Conservation (phyloP, 1,140 invertebrate genomes). For the Drosophila mayri region DNA sequence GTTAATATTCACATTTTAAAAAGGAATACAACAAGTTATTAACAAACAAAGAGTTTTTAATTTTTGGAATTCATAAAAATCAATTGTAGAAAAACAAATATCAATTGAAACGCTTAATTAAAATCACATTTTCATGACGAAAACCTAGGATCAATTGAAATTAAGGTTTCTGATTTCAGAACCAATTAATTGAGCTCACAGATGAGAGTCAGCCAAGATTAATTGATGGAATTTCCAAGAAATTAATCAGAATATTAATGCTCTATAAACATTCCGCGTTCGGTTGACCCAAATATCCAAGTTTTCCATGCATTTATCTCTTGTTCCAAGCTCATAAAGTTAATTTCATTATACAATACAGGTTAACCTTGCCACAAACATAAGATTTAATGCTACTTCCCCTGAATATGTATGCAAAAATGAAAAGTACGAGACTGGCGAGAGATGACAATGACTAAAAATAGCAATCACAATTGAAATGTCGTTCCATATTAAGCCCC, state of each 20-base stretch:
- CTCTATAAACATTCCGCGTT: neutral
- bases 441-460: conserved; percentile 79
- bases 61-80: no score
- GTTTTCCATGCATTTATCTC: neutral
- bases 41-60: neutral
- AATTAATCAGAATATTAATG: neutral
- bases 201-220: conserved; percentile 1
- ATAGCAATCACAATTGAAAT: conserved; percentile 80
- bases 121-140: conserved; percentile 2
- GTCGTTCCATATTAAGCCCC: conserved; percentile 73
- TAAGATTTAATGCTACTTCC: conserved; percentile 8
- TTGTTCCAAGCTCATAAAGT: neutral
- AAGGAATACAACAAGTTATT: neutral
- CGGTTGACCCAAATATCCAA: conserved; percentile 10
- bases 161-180: conserved; percentile 3
- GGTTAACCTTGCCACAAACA: conserved; percentile 62
- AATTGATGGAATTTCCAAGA: neutral
- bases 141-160: conserved; percentile 6
- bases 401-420: conserved; percentile 76
- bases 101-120: conserved; percentile 1
- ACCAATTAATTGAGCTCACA: conserved; percentile 9
- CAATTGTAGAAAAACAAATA: neutral
- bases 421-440: conserved; percentile 43
- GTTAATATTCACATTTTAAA: neutral
- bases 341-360: conserved; percentile 29